Conservation (phyloP, 1,140 invertebrate genomes). For the Neodiprion virginianus region DNA sequence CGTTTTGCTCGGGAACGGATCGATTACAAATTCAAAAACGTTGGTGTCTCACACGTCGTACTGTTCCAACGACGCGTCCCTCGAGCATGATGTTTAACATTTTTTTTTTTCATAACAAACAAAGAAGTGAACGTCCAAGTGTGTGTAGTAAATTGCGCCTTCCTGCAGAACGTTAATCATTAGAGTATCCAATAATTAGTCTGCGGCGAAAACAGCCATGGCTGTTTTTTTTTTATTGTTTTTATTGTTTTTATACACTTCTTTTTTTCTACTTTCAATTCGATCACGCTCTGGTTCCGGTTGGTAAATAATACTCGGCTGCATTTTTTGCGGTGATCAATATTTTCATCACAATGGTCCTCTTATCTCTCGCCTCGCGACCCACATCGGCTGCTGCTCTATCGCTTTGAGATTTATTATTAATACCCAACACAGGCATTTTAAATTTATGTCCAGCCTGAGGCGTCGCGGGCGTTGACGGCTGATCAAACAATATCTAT, state of each 20-base stretch:
- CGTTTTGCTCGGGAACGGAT: no score
- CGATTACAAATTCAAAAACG: no score
- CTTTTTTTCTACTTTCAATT: not conserved
- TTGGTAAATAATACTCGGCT: no score
- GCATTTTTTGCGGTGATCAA: no score
- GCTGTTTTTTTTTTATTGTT: not conserved
- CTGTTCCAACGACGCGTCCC: no score
- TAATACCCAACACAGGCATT: not conserved
- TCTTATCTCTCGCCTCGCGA: no score
- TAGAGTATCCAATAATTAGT: not conserved
- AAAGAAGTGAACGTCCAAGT: not conserved
- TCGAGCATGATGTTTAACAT: no score
- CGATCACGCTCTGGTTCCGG: no score
- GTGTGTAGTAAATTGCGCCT: not conserved
- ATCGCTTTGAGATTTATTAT: not conserved
- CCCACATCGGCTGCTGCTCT: not conserved
- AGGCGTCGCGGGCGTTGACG: not conserved
- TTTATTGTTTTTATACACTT: not conserved
- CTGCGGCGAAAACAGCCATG: not conserved
- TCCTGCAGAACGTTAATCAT: not conserved
- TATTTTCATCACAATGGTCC: no score
- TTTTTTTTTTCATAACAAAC: not conserved
- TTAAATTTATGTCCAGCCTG: not conserved
- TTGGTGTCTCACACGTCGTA: no score
- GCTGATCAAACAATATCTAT: not conserved